These are phyloP conservation scores for Caenorhabditis sp. DNA, from an alignment of 2,888 invertebrate species.

Conservation along the genomic window DNA sequence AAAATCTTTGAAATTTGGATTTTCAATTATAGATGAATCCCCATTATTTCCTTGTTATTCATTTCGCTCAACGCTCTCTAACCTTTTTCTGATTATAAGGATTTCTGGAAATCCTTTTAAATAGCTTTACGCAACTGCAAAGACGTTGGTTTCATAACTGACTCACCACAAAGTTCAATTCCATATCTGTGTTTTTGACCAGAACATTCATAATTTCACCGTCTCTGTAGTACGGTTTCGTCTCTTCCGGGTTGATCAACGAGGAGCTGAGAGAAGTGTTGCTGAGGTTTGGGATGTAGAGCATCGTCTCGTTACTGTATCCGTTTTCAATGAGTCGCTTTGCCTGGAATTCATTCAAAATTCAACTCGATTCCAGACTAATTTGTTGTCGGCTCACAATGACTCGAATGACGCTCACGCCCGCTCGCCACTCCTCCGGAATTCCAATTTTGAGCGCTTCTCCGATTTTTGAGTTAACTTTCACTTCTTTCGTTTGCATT, in stretches of 20 bases:
- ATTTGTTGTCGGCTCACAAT: conserved; percentile 24
- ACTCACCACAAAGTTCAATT: conserved; percentile 46
- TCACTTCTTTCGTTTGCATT: conserved; percentile 42
- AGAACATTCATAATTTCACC: conserved; percentile 36
- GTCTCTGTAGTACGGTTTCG: conserved; percentile 29
- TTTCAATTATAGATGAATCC: too few species aligned
- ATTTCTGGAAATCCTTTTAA: neutral
- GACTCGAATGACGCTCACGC: conserved; percentile 41
- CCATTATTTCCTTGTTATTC: too few species aligned
- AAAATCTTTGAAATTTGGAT: neutral
- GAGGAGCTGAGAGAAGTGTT: conserved; percentile 17
- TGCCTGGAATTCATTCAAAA: conserved; percentile 17
- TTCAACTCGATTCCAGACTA: neutral
- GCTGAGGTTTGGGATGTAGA: conserved; percentile 44
- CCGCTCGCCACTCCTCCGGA: conserved; percentile 45
- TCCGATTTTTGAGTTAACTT: conserved; percentile 45
- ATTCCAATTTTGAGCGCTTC: conserved; percentile 43
- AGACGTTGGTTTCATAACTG: neutral
- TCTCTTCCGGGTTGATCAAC: conserved; percentile 29
- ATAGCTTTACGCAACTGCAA: neutral
- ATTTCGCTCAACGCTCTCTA: neutral
- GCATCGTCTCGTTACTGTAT: conserved; percentile 41
- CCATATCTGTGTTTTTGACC: conserved; percentile 8
- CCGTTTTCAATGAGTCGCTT: conserved; percentile 37
- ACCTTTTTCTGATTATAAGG: neutral